Conservation (phyloP, 2,888 invertebrate species). For the Syrphus vitripennis region DNA sequence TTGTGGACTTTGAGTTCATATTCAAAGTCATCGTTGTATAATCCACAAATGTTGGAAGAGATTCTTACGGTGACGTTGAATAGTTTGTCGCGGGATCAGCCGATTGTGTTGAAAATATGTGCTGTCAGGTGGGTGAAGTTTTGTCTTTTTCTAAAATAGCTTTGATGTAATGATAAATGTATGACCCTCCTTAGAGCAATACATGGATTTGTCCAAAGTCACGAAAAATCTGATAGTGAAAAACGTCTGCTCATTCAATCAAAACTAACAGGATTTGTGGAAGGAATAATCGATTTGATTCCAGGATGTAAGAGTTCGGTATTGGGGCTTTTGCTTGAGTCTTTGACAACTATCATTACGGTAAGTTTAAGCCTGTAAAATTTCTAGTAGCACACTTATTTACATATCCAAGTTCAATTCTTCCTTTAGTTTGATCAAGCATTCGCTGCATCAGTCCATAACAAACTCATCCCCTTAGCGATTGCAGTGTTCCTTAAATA, state of each 20-base stretch:
- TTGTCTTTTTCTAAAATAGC: background rate
- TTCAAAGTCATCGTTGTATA: conserved; percentile 79
- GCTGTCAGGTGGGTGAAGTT: conserved; percentile 76
- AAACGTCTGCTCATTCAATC: conserved; percentile 80
- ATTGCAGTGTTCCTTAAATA: conserved; percentile 87
- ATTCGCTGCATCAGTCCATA: conserved; percentile 85
- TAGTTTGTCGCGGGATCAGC: conserved; percentile 78
- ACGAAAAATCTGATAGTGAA: conserved; percentile 81
- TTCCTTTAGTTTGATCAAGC: conserved; percentile 83
- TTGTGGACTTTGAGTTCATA: conserved; percentile 80
- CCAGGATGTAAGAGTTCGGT: conserved; percentile 82
- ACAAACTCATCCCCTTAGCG: conserved; percentile 85
- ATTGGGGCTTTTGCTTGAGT: conserved; percentile 82
- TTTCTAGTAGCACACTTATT: background rate
- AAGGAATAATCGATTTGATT: conserved; percentile 81
- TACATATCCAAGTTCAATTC: background rate
- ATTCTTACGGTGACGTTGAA: conserved; percentile 78
- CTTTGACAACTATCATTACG: conserved; percentile 82
- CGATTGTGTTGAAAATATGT: conserved; percentile 78
- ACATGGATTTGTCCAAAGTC: conserved; percentile 81
- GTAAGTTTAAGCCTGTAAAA: too few relatives aligned
- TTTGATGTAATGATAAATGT: background rate
- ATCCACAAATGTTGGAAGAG: conserved; percentile 79
- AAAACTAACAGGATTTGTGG: conserved; percentile 82
- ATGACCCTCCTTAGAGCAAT: conserved; percentile 76